Evolutionary conservation across 2,113 vertebrate genomes (phyloP).

Genomic region (Hemichromis elongatus): DNA sequence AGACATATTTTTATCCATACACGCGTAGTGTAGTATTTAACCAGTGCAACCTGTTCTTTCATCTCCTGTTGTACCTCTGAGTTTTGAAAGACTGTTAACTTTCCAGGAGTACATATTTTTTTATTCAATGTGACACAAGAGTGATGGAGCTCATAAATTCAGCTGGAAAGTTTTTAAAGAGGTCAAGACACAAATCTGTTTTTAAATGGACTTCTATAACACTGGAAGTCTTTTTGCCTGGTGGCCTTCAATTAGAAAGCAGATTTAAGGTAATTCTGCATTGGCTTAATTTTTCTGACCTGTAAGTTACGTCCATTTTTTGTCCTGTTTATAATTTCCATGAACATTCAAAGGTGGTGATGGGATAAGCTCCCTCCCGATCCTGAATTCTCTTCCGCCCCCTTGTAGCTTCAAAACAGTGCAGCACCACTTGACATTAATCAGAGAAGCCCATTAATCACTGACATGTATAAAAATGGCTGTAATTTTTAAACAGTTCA

Average conservation of each 20-base stretch:
- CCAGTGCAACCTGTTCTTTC: not conserved
- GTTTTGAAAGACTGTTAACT: too few species aligned
- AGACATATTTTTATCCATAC: too few species aligned
- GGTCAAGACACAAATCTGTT: not conserved
- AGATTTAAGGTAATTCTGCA: not conserved
- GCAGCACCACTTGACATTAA: not conserved
- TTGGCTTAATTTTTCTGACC: not conserved
- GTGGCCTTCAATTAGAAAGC: not conserved
- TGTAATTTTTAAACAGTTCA: not conserved
- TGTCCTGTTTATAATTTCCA: not conserved
- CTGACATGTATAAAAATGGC: not conserved
- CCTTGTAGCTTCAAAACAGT: not conserved
- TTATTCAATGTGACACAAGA: not conserved
- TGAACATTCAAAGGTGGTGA: not conserved
- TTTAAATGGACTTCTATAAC: not conserved
- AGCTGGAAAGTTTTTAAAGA: not conserved
- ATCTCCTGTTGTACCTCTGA: not conserved
- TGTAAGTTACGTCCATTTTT: not conserved
- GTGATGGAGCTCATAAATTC: not conserved
- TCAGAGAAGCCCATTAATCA: not conserved
- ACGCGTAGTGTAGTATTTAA: not conserved
- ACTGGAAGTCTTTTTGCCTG: not conserved
- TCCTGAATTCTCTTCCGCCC: not conserved
- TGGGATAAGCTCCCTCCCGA: not conserved
- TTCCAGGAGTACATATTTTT: not conserved